phyloP scores from a whole-genome alignment of 1,140 invertebrate genomes.

The Apis dorsata region DNA sequence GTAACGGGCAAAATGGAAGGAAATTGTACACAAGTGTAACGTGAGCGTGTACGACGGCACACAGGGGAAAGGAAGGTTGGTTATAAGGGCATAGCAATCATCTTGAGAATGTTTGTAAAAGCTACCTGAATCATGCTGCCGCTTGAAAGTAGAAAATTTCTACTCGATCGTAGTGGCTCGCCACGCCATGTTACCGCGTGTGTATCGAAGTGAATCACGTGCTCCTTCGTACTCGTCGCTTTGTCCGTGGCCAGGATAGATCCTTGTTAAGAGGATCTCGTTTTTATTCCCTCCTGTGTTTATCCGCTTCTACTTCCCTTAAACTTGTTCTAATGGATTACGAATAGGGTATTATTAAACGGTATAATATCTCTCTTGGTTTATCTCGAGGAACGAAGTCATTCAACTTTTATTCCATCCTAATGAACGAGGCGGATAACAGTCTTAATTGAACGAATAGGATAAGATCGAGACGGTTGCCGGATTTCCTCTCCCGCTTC shows the following conservation, averaged over 20 bases:
- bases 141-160: constrained; percentile 11
- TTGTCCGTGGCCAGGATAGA: no score
- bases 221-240: no score
- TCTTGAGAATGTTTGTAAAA: constrained; percentile 22
- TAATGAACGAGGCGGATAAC: not conserved
- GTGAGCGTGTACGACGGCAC: no score
- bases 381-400: not conserved
- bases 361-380: not conserved
- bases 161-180: not conserved
- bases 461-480: not conserved
- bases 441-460: constrained; percentile 6
- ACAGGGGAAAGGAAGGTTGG: no score
- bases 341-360: constrained; percentile 27
- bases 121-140: not conserved
- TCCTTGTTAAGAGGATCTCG: no score
- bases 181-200: constrained; percentile 8
- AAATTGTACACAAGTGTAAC: no score
- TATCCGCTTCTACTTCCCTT: not conserved
- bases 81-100: not conserved
- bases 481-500: no score
- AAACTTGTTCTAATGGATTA: constrained; percentile 2
- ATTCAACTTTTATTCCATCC: not conserved
- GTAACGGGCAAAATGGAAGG: no score
- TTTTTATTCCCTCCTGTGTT: not conserved
- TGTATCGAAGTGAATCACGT: no score